Conservation (phyloP, 2,888 invertebrate genomes). For the Leptopilina syphax region DNA sequence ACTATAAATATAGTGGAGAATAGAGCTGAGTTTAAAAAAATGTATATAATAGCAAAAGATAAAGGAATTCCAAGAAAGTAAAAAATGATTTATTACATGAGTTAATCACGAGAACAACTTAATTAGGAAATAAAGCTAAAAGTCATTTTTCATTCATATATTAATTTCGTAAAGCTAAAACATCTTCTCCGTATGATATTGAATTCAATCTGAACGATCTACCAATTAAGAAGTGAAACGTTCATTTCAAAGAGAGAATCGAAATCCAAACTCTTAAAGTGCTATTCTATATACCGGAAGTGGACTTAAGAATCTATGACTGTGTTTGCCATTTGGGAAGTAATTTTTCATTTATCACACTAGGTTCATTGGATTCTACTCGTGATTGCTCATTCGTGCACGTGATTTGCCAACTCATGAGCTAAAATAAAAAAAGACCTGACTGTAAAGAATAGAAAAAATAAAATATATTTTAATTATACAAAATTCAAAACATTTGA, state of each 20-base stretch:
- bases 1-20: too few relatives aligned
- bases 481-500: too few relatives aligned
- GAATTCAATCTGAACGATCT: constrained; percentile 55
- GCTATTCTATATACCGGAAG: constrained; percentile 17
- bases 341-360: constrained; percentile 31
- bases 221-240: constrained; percentile 59
- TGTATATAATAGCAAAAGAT: neutral
- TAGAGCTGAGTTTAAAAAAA: too few relatives aligned
- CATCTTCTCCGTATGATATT: constrained; percentile 46
- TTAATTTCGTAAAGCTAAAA: constrained; percentile 32
- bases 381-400: constrained; percentile 27
- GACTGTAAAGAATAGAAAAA: too few relatives aligned
- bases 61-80: neutral
- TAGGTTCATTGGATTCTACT: neutral
- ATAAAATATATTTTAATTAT: too few relatives aligned
- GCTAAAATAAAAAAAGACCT: neutral
- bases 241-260: constrained; percentile 55
- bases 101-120: constrained; percentile 8
- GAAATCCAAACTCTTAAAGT: constrained; percentile 46
- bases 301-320: constrained; percentile 12
- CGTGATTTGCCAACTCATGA: constrained; percentile 6
- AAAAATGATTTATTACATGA: constrained; percentile 8
- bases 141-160: constrained; percentile 21
- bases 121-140: neutral
- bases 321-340: constrained; percentile 23